Base-by-base conservation (phyloP, 2,797 vertebrate species). In the Numenius phaeopus region DNA sequence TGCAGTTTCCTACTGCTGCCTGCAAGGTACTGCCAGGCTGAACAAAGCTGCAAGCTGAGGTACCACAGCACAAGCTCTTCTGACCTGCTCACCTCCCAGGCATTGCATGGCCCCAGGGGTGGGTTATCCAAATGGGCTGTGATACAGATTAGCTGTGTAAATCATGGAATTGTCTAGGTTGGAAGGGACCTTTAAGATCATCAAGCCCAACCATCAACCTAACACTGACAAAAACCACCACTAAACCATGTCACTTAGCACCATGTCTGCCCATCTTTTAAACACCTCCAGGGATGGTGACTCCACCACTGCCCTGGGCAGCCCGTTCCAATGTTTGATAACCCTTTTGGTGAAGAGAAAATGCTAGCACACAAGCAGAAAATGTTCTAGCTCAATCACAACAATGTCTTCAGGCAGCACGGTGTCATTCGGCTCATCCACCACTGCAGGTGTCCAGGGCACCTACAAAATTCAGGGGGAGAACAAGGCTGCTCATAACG, bases 91-190 rank as follows among this genome's bases (percentile, higher is more conserved):
- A 37, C n/a, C 44, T 61, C 27, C 7, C 39, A 85, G 40, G 29
- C 30, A 7, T 0, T 14, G 26, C 26, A n/a, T 1, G 6, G 32
- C 44, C 69, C 12, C 3, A 6, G 39, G 42, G 15, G 14, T n/a
- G 57, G 18, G 23, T 61, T 79, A 24, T 27, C 54, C 47, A 39
- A 1, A 58, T 0, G 6, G 64, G 27, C 17, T 77, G 71, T 20
- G 62, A 61, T 19, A 18, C 32, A 54, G 44, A 7, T 32, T 26
- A 29, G 57, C 52, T 52, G 37, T 58, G 24, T 5, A 42, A 90
- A 61, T 34, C 14, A 58, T 58, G 34, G 57, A 59, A 27, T 39
- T 37, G 34, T 12, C 37, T 27, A 29, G 24, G 59, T 40, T 13
- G 26, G 17, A 39, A 39, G 37, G 26, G 24, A 61, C 59, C 59